Conservation (phyloP, 2,113 vertebrate genomes). For the Cryptomyrus ogoouensis region DNA sequence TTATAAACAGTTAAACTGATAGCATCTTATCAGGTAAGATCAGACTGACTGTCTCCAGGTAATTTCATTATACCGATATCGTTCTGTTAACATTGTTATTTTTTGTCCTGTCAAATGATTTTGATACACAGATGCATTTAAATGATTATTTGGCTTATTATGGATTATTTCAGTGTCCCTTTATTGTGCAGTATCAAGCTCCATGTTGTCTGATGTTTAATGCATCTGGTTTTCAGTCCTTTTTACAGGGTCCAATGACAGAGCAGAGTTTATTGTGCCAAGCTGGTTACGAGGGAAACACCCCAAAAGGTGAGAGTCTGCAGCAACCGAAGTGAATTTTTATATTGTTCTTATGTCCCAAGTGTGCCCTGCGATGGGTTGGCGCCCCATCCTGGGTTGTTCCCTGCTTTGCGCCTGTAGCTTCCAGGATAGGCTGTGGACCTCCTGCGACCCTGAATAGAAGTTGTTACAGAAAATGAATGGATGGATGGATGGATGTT, state of each 20-base stretch:
- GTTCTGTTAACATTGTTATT: background rate
- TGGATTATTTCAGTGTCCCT: background rate
- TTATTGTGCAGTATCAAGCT: background rate
- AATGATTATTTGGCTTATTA: background rate
- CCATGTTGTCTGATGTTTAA: background rate
- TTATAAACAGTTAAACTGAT: background rate
- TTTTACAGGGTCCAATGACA: conserved; percentile 35
- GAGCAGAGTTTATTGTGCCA: conserved; percentile 56
- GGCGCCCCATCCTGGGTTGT: too few relatives aligned
- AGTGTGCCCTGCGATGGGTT: too few relatives aligned
- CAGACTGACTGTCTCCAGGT: background rate
- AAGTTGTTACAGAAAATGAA: too few relatives aligned
- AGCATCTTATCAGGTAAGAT: background rate
- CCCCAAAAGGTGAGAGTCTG: conserved; percentile 59
- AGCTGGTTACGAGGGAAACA: conserved; percentile 48
- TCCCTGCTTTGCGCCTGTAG: too few relatives aligned
- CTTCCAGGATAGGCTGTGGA: too few relatives aligned
- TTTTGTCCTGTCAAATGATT: background rate
- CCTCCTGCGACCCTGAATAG: too few relatives aligned
- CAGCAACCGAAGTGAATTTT: background rate
- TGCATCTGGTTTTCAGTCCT: conserved; percentile 32
- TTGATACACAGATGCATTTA: background rate
- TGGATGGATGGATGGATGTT: background rate
- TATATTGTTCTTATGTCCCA: background rate
- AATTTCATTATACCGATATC: background rate